Evolutionary conservation across 2,113 vertebrate genomes (phyloP).

Genomic region (Dolichallabes microphthalmus): DNA sequence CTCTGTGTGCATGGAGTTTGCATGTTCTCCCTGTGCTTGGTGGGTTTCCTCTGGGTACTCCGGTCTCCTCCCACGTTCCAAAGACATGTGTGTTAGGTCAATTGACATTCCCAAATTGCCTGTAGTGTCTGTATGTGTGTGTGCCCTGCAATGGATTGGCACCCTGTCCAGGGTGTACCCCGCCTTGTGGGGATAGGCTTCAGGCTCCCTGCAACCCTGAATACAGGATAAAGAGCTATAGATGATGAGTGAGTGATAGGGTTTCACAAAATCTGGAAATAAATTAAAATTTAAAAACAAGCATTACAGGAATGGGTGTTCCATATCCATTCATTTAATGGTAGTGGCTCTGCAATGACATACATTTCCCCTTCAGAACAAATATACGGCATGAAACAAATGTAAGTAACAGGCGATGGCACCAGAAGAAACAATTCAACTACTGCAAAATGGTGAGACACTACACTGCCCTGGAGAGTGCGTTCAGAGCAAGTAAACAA

Average conservation of each 20-base stretch:
- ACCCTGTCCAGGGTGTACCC: no score
- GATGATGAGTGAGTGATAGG: background rate
- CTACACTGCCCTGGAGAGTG: background rate
- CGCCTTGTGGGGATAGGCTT: no score
- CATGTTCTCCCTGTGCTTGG: no score
- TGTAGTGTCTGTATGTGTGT: no score
- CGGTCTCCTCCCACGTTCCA: no score
- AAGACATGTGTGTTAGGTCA: no score
- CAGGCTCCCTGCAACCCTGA: no score
- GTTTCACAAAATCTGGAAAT: background rate
- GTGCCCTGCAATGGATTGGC: no score
- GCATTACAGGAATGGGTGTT: conserved; percentile 1
- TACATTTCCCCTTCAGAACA: conserved; percentile 32
- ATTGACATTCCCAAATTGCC: no score
- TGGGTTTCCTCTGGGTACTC: no score
- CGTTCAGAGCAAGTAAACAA: conserved; percentile 18
- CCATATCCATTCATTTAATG: conserved; percentile 45
- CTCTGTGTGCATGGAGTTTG: no score
- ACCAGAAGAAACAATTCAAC: conserved; percentile 7
- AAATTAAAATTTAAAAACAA: conserved; percentile 23
- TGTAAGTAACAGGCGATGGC: conserved; percentile 7
- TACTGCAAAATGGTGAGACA: conserved; percentile 16
- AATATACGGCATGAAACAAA: conserved; percentile 19
- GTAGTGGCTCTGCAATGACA: conserved; percentile 28
- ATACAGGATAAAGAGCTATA: no score